Conservation (phyloP, 2,113 vertebrate species). For the Atlantisia rogersi region DNA sequence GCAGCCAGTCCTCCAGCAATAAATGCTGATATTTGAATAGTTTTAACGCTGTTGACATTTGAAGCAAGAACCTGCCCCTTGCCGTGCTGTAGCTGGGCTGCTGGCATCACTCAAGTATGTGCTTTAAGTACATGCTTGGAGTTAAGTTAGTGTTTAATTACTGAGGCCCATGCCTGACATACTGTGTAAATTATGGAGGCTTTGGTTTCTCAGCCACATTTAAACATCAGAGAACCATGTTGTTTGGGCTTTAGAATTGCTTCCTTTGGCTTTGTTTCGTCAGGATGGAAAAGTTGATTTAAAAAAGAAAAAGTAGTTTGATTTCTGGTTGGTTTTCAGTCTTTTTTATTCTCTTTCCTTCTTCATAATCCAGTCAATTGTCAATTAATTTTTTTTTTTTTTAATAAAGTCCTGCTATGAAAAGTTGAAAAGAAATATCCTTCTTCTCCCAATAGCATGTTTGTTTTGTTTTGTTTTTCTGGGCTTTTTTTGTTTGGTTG, state of each 20-base stretch:
- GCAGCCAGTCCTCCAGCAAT: rapidly evolving
- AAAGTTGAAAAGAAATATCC: not conserved
- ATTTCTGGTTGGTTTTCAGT: not conserved
- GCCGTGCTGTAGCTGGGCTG: not conserved
- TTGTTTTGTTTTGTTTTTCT: not conserved
- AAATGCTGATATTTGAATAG: not conserved
- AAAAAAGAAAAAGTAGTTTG: not conserved
- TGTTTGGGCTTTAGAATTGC: slow-evolving; percentile 11
- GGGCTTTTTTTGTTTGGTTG: too few relatives aligned
- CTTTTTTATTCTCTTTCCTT: not conserved
- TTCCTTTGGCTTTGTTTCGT: slow-evolving; percentile 32
- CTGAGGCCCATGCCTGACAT: not conserved
- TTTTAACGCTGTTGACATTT: not conserved
- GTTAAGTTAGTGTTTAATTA: slow-evolving; percentile 34
- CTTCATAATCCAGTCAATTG: not conserved
- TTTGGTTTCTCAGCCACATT: not conserved
- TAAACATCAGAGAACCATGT: not conserved
- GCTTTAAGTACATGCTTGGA: slow-evolving; percentile 1
- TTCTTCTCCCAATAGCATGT: not conserved
- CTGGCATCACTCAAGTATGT: not conserved
- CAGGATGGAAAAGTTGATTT: slow-evolving; percentile 18
- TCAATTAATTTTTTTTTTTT: not conserved
- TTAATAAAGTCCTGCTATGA: not conserved
- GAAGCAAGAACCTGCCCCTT: not conserved
- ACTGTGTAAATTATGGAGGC: slow-evolving; percentile 5